Conservation (phyloP, 2,797 vertebrate genomes). For the Coccyzus lansbergi region DNA sequence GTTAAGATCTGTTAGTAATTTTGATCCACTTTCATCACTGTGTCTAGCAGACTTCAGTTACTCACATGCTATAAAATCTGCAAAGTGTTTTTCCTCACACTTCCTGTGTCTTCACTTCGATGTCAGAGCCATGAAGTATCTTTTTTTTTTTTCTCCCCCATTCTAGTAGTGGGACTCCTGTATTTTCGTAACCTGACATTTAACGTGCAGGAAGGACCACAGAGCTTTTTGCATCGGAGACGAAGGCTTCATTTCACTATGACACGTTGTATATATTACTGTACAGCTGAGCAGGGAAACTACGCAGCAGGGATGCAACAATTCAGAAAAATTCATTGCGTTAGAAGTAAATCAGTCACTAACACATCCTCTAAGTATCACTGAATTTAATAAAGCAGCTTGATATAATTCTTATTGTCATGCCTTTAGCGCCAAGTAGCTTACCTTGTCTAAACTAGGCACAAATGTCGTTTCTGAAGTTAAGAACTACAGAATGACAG, state of each 20-base stretch:
- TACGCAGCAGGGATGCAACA: neutral
- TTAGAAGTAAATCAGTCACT: neutral
- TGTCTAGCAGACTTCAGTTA: slow-evolving; percentile 17
- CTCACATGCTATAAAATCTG: neutral
- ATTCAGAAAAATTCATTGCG: neutral
- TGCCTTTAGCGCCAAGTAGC: neutral
- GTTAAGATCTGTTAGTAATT: neutral
- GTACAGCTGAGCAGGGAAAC: neutral
- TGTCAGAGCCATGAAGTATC: neutral
- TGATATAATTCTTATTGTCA: neutral
- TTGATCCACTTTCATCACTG: neutral
- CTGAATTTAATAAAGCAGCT: slow-evolving; percentile 20
- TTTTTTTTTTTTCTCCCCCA: neutral
- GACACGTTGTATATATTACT: neutral
- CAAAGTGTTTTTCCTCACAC: slow-evolving; percentile 25
- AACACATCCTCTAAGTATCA: neutral
- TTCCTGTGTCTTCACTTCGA: neutral
- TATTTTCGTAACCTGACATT: neutral
- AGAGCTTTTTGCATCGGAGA: neutral
- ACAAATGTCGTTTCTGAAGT: neutral
- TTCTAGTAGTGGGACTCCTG: neutral
- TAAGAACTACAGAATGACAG: neutral
- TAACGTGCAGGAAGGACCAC: neutral
- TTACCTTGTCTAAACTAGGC: neutral
- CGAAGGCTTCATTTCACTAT: neutral